Evolutionary conservation across 92 coral and sea anemone genomes (phyloP).

Genomic region (Virgularia gustaviana): DNA sequence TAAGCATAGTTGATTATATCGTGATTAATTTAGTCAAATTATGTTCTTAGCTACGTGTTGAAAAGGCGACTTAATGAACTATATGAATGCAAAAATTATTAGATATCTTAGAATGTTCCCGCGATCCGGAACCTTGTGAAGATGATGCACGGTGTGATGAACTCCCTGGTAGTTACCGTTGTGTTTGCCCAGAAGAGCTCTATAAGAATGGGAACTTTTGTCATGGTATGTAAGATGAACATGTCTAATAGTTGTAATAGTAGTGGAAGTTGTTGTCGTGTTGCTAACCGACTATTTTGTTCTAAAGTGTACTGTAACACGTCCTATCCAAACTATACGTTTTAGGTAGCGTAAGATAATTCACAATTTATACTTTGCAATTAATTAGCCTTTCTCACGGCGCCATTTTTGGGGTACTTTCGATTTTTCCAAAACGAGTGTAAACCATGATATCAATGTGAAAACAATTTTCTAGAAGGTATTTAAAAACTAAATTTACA

Average conservation of each 20-base stretch:
- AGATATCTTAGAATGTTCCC: constrained; percentile 19
- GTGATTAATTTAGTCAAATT: not conserved
- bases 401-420: too few relatives aligned
- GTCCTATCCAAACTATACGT: too few relatives aligned
- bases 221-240: not conserved
- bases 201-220: constrained; percentile 15
- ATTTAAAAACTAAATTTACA: too few relatives aligned
- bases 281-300: not conserved
- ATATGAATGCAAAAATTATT: not conserved
- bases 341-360: too few relatives aligned
- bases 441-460: too few relatives aligned
- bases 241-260: not conserved
- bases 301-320: too few relatives aligned
- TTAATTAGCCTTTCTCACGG: too few relatives aligned
- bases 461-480: too few relatives aligned
- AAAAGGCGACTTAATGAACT: not conserved
- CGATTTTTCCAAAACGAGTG: too few relatives aligned
- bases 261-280: not conserved
- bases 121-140: constrained; percentile 10
- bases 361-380: too few relatives aligned
- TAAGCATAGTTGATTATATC: too few relatives aligned
- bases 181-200: constrained; percentile 14
- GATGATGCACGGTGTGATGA: constrained; percentile 11
- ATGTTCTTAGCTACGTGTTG: not conserved
- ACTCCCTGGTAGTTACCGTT: not conserved